A percentile compares a stretch with the other conserved stretches of the same genome.
These are phyloP conservation scores for Scaptomyza parva DNA, from an alignment of 2,888 invertebrate species.

Conservation along the genomic window DNA sequence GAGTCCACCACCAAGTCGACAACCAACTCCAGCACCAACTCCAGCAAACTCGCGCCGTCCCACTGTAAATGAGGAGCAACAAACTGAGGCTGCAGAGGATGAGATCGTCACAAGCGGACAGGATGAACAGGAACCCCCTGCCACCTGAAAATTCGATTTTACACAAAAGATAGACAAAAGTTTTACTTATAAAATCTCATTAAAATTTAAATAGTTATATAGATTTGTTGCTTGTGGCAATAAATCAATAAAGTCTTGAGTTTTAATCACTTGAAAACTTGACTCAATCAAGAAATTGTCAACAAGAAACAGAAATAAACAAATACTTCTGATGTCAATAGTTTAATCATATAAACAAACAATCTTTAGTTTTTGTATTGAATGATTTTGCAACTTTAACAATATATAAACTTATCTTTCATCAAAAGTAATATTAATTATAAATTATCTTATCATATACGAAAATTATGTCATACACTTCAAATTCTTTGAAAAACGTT, in stretches of 20 bases:
- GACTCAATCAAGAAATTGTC: too few species aligned
- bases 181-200: slow-evolving; percentile 15
- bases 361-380: background rate
- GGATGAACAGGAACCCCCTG: slow-evolving; percentile 19
- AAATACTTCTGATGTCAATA: background rate
- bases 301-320: background rate
- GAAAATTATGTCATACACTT: background rate
- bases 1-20: background rate
- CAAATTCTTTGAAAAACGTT: too few species aligned
- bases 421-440: too few species aligned
- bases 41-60: background rate
- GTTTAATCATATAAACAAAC: background rate
- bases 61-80: background rate
- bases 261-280: background rate
- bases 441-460: background rate
- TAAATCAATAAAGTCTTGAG: background rate
- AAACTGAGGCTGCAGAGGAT: background rate
- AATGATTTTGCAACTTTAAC: background rate
- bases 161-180: background rate
- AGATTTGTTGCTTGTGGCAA: background rate
- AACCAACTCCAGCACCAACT: background rate
- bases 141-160: slow-evolving; percentile 14
- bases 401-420: background rate
- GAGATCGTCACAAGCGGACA: slow-evolving; percentile 7
- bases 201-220: background rate